phyloP scores from a whole-genome alignment of 2,888 invertebrate genomes.

The Pinctada fucata region DNA sequence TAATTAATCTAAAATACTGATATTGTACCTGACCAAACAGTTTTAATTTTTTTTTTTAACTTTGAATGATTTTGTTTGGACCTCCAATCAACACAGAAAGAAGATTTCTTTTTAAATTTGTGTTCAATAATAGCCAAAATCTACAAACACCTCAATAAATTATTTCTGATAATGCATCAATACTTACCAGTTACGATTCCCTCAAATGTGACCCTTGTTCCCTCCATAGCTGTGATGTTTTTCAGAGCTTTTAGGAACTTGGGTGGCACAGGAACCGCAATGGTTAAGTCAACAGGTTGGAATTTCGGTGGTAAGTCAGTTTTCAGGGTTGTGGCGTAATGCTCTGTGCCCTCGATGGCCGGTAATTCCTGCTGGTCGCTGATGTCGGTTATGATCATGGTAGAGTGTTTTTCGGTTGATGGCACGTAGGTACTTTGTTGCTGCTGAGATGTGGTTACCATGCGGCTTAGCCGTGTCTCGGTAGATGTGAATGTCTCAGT shows the following conservation, averaged over 20 bases:
- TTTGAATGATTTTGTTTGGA: too few species aligned
- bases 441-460: constrained; percentile 54
- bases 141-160: too few species aligned
- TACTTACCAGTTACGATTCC: constrained; percentile 86
- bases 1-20: too few species aligned
- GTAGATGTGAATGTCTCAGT: constrained; percentile 65
- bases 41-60: too few species aligned
- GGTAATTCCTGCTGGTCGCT: constrained; percentile 55
- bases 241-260: constrained; percentile 83
- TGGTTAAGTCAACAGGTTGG: constrained; percentile 74
- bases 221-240: constrained; percentile 92
- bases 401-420: constrained; percentile 60
- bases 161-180: too few species aligned
- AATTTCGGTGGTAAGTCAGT: constrained; percentile 67
- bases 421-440: constrained; percentile 57
- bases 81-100: too few species aligned
- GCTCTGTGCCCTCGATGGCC: constrained; percentile 52
- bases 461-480: constrained; percentile 65
- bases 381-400: constrained; percentile 63
- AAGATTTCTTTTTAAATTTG: too few species aligned
- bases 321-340: constrained; percentile 64
- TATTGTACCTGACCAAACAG: too few species aligned
- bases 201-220: constrained; percentile 93
- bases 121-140: too few species aligned
- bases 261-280: constrained; percentile 74